phyloP scores from a whole-genome alignment of 2,797 vertebrate genomes.

The Sebastes trivittatus region DNA sequence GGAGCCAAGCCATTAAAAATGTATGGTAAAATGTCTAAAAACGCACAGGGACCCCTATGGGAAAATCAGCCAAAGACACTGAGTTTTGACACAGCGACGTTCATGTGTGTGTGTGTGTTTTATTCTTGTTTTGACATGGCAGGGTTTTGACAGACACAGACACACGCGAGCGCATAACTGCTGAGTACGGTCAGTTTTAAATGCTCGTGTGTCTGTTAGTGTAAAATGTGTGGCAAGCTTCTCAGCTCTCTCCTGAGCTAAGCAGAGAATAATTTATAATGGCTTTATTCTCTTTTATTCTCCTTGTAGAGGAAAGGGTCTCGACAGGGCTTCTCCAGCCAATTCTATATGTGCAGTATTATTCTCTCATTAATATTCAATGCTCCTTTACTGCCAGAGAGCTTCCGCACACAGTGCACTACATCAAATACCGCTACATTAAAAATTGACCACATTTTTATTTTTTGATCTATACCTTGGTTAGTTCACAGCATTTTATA shows the following conservation, averaged over 20 bases:
- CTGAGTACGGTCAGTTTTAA: conserved; percentile 34
- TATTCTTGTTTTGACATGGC: conserved; percentile 46
- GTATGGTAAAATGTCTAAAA: conserved; percentile 69
- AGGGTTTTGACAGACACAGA: conserved; percentile 14
- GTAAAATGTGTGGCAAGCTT: conserved; percentile 21
- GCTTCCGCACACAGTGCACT: conserved; percentile 49
- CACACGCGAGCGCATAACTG: conserved; percentile 6
- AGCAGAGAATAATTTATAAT: conserved; percentile 66
- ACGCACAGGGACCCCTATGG: conserved; percentile 34
- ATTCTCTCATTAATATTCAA: conserved; percentile 77
- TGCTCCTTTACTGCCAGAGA: conserved; percentile 65
- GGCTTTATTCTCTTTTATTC: conserved; percentile 52
- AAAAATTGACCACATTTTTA: conserved; percentile 68
- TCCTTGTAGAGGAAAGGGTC: conserved; percentile 51
- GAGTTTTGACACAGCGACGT: conserved; percentile 17
- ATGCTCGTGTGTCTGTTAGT: neutral
- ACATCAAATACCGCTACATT: conserved; percentile 67
- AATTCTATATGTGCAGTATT: conserved; percentile 60
- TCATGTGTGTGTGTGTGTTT: conserved; percentile 7
- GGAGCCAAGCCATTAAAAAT: conserved; percentile 67
- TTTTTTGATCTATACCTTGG: conserved; percentile 50
- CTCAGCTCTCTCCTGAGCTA: conserved; percentile 22
- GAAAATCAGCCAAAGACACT: conserved; percentile 43
- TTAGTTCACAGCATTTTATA: conserved; percentile 29
- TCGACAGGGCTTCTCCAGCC: conserved; percentile 65